Conservation (phyloP, 2,113 vertebrate genomes). For the Epinephelus cyanopodus region DNA sequence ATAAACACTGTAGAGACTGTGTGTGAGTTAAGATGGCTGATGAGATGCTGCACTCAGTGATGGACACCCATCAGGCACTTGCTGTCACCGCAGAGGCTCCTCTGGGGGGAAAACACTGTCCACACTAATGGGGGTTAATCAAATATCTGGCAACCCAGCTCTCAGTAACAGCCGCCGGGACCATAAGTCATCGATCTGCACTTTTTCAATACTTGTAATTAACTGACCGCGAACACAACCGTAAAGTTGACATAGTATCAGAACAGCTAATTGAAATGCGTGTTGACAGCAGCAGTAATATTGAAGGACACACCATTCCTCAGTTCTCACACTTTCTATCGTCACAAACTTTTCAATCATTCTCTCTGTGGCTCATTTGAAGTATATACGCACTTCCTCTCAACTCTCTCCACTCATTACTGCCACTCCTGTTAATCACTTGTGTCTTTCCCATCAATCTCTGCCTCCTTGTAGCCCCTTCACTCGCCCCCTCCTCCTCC, state of each 20-base stretch:
- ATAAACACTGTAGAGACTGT: not conserved
- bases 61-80: constrained; percentile 26
- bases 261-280: constrained; percentile 15
- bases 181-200: constrained; percentile 40
- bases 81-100: constrained; percentile 64
- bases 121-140: constrained; percentile 67
- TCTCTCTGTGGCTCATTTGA: constrained; percentile 10
- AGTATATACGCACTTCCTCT: constrained; percentile 1
- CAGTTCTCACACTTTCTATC: not conserved
- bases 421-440: constrained; percentile 66
- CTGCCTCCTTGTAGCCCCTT: not conserved
- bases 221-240: constrained; percentile 41
- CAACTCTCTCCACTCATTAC: constrained; percentile 56
- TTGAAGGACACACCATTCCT: not conserved
- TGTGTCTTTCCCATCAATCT: constrained; percentile 72
- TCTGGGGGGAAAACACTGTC: constrained; percentile 54
- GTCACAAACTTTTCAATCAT: not conserved
- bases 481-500: not conserved
- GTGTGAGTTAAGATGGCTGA: not conserved
- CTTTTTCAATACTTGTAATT: constrained; percentile 47
- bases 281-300: not conserved
- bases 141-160: constrained; percentile 66
- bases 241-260: constrained; percentile 26
- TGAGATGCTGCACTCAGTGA: constrained; percentile 21
- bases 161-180: constrained; percentile 37